Conservation (phyloP, 1,140 invertebrate genomes). For the Zaprionus africanus region DNA sequence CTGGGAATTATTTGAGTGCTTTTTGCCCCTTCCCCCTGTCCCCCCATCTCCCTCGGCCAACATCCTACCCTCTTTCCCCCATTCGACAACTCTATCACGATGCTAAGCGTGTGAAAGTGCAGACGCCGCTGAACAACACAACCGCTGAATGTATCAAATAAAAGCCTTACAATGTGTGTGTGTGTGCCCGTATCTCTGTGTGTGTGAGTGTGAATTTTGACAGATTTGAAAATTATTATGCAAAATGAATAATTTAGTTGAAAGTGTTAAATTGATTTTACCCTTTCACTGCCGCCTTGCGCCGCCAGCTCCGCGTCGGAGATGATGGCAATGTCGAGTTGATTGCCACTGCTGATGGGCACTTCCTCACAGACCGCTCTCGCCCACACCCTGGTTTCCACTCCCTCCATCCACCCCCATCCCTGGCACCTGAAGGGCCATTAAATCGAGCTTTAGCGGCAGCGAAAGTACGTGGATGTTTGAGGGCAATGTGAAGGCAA, state of each 20-base stretch:
- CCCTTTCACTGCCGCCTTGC: conserved; percentile 69
- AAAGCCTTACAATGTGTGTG: conserved; percentile 45
- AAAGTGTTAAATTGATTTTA: conserved; percentile 83
- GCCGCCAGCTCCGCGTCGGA: conserved; percentile 44
- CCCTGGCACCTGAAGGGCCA: conserved; percentile 34
- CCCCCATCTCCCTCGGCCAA: background rate
- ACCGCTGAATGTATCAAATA: conserved; percentile 58
- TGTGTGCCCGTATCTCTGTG: conserved; percentile 21
- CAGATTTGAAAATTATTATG: conserved; percentile 83
- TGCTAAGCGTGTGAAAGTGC: conserved; percentile 76
- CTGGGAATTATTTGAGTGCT: conserved; percentile 81
- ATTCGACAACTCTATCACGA: conserved; percentile 38
- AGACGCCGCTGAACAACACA: conserved; percentile 55
- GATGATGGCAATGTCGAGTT: conserved; percentile 68
- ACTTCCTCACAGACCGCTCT: conserved; percentile 19
- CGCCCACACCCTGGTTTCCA: too few species aligned
- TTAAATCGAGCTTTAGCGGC: conserved; percentile 46
- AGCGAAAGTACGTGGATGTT: conserved; percentile 1
- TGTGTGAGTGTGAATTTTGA: conserved; percentile 66
- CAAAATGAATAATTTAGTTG: conserved; percentile 82
- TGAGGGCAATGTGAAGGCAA: background rate
- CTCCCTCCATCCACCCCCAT: background rate
- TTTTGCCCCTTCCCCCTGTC: conserved; percentile 51
- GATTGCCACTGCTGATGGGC: conserved; percentile 48
- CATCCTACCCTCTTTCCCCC: background rate